phyloP scores from a whole-genome alignment of 2,888 invertebrate genomes.

The Dasysyrphus tricinctus region DNA sequence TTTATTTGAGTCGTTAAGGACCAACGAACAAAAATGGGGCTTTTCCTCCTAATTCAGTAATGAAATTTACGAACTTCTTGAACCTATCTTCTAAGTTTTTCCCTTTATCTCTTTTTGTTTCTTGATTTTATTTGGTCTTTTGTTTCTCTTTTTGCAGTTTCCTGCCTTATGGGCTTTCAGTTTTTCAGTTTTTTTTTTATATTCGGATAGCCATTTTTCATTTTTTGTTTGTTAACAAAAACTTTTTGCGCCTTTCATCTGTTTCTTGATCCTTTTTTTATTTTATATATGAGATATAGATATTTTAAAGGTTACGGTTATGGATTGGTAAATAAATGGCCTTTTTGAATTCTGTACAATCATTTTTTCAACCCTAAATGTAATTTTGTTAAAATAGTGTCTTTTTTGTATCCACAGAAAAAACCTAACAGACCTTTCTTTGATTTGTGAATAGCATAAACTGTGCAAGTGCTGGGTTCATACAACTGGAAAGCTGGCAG shows the following conservation, averaged over 20 bases:
- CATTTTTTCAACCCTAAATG: no score
- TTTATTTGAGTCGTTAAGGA: slow-evolving; percentile 66
- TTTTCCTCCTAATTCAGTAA: slow-evolving; percentile 61
- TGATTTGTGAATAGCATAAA: no score
- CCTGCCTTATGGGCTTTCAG: slow-evolving; percentile 11
- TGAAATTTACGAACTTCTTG: slow-evolving; percentile 73
- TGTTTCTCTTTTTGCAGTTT: slow-evolving; percentile 23
- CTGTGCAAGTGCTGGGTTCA: no score
- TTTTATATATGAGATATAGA: neutral
- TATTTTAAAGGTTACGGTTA: neutral
- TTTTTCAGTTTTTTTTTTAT: neutral
- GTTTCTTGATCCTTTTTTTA: slow-evolving; percentile 43
- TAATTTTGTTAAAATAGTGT: no score
- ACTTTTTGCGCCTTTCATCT: slow-evolving; percentile 65
- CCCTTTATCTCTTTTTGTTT: slow-evolving; percentile 12
- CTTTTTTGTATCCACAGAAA: no score
- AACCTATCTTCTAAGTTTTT: slow-evolving; percentile 72
- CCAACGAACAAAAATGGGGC: slow-evolving; percentile 3
- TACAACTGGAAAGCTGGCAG: no score
- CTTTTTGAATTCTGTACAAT: no score
- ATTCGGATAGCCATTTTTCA: slow-evolving; percentile 59
- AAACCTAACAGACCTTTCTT: no score
- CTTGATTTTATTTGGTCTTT: slow-evolving; percentile 16
- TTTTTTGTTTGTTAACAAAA: slow-evolving; percentile 55
- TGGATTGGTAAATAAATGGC: neutral